Conservation (phyloP, 1,140 invertebrate species). For the Listronotus bonariensis region DNA sequence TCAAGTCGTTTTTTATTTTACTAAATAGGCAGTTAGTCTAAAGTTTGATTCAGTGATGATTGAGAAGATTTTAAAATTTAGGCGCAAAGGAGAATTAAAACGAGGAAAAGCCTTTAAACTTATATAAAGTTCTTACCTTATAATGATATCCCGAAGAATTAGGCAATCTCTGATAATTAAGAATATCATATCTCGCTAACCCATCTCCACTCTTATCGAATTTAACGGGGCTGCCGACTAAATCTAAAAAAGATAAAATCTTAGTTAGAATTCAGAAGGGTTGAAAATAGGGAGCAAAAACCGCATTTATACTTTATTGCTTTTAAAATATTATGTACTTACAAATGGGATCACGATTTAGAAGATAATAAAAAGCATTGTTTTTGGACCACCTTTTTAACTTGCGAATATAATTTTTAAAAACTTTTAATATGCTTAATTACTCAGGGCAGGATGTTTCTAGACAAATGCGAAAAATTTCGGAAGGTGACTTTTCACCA, state of each 20-base stretch:
- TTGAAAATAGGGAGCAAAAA: background rate
- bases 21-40: background rate
- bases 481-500: too few species aligned
- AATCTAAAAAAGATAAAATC: conserved; percentile 59
- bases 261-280: background rate
- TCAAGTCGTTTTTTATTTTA: too few species aligned
- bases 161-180: conserved; percentile 62
- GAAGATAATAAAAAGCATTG: too few species aligned
- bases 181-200: conserved; percentile 67
- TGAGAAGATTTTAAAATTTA: background rate
- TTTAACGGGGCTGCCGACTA: conserved; percentile 67
- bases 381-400: too few species aligned
- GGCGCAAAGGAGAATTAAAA: background rate
- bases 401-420: too few species aligned
- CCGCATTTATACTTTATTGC: background rate
- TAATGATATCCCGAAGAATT: conserved; percentile 66
- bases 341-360: too few species aligned
- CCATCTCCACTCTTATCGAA: conserved; percentile 72
- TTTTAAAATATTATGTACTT: background rate
- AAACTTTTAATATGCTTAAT: too few species aligned
- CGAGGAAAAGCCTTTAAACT: background rate
- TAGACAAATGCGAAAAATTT: too few species aligned
- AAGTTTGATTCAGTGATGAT: background rate
- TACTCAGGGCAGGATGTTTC: too few species aligned
- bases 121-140: conserved; percentile 57